Percentiles rank a stretch among this genome's conserved stretches.
Evolutionary conservation across 2,797 vertebrate species (phyloP).

Genomic region (Serranus cabrilla): DNA sequence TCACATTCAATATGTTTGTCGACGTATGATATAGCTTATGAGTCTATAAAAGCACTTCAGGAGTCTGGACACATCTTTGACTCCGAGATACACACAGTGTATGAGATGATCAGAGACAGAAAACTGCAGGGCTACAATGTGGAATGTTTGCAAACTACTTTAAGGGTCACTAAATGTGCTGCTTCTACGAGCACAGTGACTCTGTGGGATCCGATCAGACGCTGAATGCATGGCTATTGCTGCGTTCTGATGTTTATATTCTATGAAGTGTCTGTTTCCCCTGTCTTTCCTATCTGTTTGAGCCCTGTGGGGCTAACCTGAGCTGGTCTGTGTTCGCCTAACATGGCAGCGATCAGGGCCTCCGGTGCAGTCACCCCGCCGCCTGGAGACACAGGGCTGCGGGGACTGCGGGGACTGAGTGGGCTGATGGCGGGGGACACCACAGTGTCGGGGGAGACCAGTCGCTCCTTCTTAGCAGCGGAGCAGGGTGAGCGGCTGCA

Average conservation of each 20-base stretch:
- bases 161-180: constrained; percentile 57
- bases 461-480: constrained; percentile 80
- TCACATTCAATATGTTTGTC: constrained; percentile 70
- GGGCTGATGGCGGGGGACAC: constrained; percentile 77
- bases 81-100: constrained; percentile 66
- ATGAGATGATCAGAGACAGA: constrained; percentile 66
- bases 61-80: constrained; percentile 52
- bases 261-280: constrained; percentile 62
- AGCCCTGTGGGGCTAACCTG: constrained; percentile 75
- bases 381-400: constrained; percentile 81
- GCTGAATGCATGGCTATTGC: constrained; percentile 38
- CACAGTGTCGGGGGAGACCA: constrained; percentile 80
- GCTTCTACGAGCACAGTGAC: constrained; percentile 62
- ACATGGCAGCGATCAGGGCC: constrained; percentile 85
- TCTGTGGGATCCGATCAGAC: constrained; percentile 49
- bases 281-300: constrained; percentile 66
- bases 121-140: constrained; percentile 61
- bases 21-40: constrained; percentile 57
- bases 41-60: constrained; percentile 73
- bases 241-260: constrained; percentile 11
- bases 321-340: constrained; percentile 84
- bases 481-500: constrained; percentile 89
- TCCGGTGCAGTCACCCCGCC: constrained; percentile 82
- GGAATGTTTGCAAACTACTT: constrained; percentile 76
- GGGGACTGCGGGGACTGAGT: constrained; percentile 81